Evolutionary conservation across 2,888 invertebrate species (phyloP), one percentile per base, ranked within the genome.

Genomic region (Apodemia zela): DNA sequence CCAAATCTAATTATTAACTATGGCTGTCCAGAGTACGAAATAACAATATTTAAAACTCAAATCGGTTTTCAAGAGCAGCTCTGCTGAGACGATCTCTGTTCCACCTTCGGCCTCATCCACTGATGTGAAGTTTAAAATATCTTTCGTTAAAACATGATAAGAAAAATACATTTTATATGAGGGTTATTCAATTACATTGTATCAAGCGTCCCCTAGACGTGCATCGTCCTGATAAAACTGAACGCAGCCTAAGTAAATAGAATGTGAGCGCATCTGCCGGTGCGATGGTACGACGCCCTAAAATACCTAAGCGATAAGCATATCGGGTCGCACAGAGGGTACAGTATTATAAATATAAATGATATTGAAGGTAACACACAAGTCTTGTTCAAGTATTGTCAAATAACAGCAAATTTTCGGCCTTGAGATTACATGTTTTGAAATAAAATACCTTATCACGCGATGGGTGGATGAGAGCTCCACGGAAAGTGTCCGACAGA

Each of bases 161-260:
- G 29, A 62, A 17, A 57, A 62, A 62, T 25, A 38, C 45, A 38
- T 33, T 61, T 29, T 33, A 61, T 60, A 42, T 38, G 38, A 60
- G 25, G 54, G 38, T 58, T 47, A 63, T 59, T 49, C 35, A 62
- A 62, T 63, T 62, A 62, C 33, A 58, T 58, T 59, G 59, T 58
- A 69, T 69, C 68, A 65, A 60, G 57, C 63, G 68, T 70, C 75
- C 79, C 81, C 76, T 72, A 79, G 82, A 79, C 82, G 76, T 84
- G 82, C 84, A 83, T 71, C 73, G 76, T 71, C 69, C 77, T 77
- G 84, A 85, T 85, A 85, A 85, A 81, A 68, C 67, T 64, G 77
- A 77, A 75, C 80, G 79, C 78, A 75, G 82, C 89, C 89, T 89
- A 89, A 87, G 85, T 80, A 89, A 89, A 89, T 84, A 88, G 57